Conservation (phyloP, 2,888 invertebrate genomes). For the Junonia oenone region DNA sequence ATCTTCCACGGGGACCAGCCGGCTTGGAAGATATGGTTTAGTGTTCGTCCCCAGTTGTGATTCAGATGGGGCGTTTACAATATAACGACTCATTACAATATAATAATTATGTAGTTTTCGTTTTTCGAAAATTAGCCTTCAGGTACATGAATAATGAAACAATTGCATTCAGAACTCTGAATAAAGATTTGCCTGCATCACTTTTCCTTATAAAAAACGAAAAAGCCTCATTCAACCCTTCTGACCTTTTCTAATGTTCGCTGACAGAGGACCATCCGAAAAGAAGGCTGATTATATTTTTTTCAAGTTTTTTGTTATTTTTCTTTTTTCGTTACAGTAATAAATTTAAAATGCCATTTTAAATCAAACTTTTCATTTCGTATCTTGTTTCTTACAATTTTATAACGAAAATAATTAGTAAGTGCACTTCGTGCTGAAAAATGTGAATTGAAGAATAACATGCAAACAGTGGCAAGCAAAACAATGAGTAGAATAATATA, state of each 20-base stretch:
- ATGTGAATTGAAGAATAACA: too few species aligned
- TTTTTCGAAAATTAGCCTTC: too few species aligned
- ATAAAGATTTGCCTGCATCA: conserved; percentile 3
- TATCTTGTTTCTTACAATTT: conserved; percentile 1
- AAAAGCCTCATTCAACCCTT: conserved; percentile 24
- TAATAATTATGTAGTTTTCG: too few species aligned
- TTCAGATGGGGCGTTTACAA: too few species aligned
- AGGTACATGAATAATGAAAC: neutral
- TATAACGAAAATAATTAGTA: too few species aligned
- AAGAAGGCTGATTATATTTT: conserved; percentile 28
- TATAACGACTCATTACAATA: too few species aligned
- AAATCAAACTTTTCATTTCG: conserved; percentile 1
- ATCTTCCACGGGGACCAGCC: too few species aligned
- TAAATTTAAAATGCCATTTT: conserved; percentile 10
- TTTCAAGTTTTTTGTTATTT: conserved; percentile 11
- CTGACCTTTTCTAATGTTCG: conserved; percentile 20
- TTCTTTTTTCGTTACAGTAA: conserved; percentile 1
- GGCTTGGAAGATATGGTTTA: too few species aligned
- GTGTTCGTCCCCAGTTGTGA: too few species aligned
- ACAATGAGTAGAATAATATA: too few species aligned
- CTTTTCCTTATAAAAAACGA: conserved; percentile 14
- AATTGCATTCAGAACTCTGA: neutral
- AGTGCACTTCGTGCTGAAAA: too few species aligned
- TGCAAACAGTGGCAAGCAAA: too few species aligned
- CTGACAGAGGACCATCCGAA: conserved; percentile 17